phyloP scores from a whole-genome alignment of 2,888 invertebrate genomes.

The Saturnia pavonia region DNA sequence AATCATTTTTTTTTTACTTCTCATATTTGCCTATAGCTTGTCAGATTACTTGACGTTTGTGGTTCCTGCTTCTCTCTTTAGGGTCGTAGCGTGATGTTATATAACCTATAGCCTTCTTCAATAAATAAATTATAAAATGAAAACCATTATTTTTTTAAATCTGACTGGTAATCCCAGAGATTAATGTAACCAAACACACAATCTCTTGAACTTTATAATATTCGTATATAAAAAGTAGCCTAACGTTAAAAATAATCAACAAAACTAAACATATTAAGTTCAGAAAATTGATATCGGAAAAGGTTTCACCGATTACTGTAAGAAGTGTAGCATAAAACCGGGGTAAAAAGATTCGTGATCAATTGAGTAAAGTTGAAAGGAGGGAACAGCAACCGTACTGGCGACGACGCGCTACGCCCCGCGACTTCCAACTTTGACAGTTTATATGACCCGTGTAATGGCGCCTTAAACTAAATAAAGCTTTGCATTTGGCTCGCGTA shows the following conservation, averaged over 20 bases:
- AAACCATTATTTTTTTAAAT: no score
- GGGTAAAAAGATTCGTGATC: conserved; percentile 55
- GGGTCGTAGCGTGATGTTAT: no score
- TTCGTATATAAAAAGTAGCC: no score
- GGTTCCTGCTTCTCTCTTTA: no score
- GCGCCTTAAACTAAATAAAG: conserved; percentile 79
- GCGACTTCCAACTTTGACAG: conserved; percentile 75
- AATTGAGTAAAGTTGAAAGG: conserved; percentile 49
- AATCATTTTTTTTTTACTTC: no score
- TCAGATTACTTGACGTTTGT: no score
- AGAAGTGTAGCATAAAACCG: conserved; percentile 50
- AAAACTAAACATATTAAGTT: conserved; percentile 26
- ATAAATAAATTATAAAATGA: no score
- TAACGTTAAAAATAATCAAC: conserved; percentile 15
- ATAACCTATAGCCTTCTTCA: no score
- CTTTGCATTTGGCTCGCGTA: conserved; percentile 73
- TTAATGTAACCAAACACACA: no score
- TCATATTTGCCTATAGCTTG: no score
- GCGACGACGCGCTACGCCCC: conserved; percentile 51
- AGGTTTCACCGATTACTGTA: conserved; percentile 31
- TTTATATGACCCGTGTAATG: conserved; percentile 81
- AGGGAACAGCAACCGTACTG: conserved; percentile 40
- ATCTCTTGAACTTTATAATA: no score
- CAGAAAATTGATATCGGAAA: conserved; percentile 27
- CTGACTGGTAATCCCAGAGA: no score